phyloP scores from a whole-genome alignment of 2,113 vertebrate genomes.

The Sprattus sprattus region DNA sequence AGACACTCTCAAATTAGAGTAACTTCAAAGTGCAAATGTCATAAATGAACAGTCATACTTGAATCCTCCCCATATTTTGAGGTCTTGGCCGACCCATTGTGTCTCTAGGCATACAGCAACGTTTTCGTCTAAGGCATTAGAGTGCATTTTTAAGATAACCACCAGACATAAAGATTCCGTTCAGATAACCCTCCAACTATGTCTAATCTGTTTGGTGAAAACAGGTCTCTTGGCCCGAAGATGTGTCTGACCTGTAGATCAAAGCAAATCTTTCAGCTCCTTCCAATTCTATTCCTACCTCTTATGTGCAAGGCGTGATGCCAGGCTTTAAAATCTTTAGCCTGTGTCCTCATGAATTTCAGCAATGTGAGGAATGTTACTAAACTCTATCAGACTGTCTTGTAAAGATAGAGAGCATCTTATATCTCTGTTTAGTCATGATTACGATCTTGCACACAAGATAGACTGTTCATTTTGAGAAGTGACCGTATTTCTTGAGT shows the following conservation, averaged over 20 bases:
- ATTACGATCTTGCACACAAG: neutral
- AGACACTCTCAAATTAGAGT: neutral
- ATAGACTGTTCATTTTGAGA: too few species aligned
- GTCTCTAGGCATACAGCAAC: neutral
- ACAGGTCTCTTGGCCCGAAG: neutral
- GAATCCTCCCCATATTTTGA: neutral
- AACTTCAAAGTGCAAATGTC: neutral
- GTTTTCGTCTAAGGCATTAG: neutral
- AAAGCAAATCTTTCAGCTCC: constrained; percentile 1
- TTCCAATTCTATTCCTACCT: neutral
- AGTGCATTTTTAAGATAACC: neutral
- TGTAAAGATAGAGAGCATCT: neutral
- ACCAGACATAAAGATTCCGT: neutral
- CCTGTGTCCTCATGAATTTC: neutral
- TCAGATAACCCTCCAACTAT: neutral
- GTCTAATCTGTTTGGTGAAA: neutral
- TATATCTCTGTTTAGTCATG: neutral
- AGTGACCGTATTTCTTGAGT: neutral
- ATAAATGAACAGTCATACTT: neutral
- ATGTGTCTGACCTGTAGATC: constrained; percentile 1
- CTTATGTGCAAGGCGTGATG: neutral
- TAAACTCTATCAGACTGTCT: neutral
- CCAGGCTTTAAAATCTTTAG: neutral
- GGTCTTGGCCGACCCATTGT: neutral
- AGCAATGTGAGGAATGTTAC: neutral